Base-by-base conservation (phyloP, 92 coral and sea anemone genomes). In the Phenganax subtilis region DNA sequence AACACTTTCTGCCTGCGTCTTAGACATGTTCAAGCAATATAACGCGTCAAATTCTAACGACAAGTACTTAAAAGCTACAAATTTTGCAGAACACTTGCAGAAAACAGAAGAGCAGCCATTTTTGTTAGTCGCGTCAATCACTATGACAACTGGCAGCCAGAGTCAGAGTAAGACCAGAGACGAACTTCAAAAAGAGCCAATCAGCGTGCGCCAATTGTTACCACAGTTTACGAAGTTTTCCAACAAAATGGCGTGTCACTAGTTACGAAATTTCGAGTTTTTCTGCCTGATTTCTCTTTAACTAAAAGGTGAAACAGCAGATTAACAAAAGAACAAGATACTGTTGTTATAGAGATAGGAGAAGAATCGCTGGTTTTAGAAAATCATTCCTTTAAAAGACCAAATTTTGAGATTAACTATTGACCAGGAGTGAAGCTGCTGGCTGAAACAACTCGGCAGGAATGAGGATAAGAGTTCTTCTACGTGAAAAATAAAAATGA, bases 1-100 rank as follows among this genome's bases (percentile, higher is more conserved):
- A 72, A 94, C 98, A 81, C 97, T 94, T 75, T 94, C 98, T 80
- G 98, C 98, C 79, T 94, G 98, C 60, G 98, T 93, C 55, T 92
- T 88, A 83, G 98, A 94, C 98, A 94, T 94, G 12, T 10, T 82
- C n/a, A 17, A 27, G 29, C 68, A 17, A 29, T 62, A 17, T 29
- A 25, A 66, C 64, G 10, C 25, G 10, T 57, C 44, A 31, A 7
- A 62, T 70, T 27, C 28, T 51, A 11, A 77, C 58, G 55, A 77
- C 29, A 82, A 2, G 77, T 70, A 69, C 25, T 60, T 37, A 20
- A 66, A 63, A 54, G 57, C 59, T 28, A 71, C 56, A 54, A 80
- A 54, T 31, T 17, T 37, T 16, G 52, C 53, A 14, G 51, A 80
- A 20, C 25, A 20, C 25, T 20, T 20, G 25, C 25, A 20, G 25